These are phyloP conservation scores for Strix uralensis DNA, from an alignment of 2,113 vertebrate species.

Conservation along the genomic window DNA sequence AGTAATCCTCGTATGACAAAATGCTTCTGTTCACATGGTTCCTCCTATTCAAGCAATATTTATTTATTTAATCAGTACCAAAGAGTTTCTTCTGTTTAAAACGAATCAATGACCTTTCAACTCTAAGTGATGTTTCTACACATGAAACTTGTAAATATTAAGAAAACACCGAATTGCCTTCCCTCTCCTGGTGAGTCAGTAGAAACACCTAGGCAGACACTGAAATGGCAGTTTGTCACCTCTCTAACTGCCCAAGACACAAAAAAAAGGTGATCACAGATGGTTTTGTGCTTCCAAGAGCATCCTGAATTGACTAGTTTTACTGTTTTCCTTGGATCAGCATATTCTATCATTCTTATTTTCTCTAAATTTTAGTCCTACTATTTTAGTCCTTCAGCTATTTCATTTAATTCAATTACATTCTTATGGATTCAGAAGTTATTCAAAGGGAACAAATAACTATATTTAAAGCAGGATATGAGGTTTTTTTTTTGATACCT, in stretches of 20 bases:
- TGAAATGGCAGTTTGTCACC: not conserved
- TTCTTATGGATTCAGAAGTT: not conserved
- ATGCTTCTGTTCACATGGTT: not conserved
- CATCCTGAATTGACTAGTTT: not conserved
- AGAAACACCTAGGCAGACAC: not conserved
- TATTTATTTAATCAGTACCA: not conserved
- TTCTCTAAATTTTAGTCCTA: not conserved
- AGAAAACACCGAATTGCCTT: not conserved
- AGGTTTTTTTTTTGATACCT: not conserved
- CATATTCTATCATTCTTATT: not conserved
- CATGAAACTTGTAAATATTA: not conserved
- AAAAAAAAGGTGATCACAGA: not conserved
- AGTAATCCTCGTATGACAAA: not conserved
- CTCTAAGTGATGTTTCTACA: not conserved
- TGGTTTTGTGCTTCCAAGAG: not conserved
- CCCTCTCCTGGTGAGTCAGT: not conserved
- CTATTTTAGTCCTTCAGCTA: not conserved
- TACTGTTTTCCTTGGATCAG: not conserved
- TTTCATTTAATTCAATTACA: not conserved
- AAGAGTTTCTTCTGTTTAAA: not conserved
- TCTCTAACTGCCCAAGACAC: not conserved
- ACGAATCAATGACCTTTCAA: not conserved
- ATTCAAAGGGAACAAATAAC: not conserved
- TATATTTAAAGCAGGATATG: not conserved
- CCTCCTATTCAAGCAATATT: not conserved